Evolutionary conservation across 2,888 invertebrate genomes (phyloP).

Genomic region (Sarcophaga caerulescens): DNA sequence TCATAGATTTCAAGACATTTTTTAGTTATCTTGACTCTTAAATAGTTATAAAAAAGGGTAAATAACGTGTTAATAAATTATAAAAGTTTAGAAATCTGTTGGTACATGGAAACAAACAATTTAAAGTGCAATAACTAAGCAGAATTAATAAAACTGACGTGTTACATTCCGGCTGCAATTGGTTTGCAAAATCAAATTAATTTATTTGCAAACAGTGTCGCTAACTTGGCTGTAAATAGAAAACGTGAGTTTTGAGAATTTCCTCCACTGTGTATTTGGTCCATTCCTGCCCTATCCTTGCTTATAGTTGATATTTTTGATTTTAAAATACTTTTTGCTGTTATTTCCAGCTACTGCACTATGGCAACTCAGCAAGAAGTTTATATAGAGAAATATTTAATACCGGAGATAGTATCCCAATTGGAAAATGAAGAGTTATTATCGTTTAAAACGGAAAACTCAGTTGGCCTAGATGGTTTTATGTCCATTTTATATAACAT

Average conservation of each 20-base stretch:
- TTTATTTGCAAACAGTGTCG: neutral
- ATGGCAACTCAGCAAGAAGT: constrained; percentile 70
- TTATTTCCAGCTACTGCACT: neutral
- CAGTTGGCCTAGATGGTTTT: constrained; percentile 78
- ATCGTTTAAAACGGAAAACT: constrained; percentile 71
- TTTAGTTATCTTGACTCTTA: too few species aligned
- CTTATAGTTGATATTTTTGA: neutral
- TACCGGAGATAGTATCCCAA: constrained; percentile 74
- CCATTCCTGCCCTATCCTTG: neutral
- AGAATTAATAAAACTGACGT: too few species aligned
- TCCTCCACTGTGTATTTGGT: too few species aligned
- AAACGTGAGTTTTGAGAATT: too few species aligned
- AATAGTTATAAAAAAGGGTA: too few species aligned
- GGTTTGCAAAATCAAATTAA: neutral
- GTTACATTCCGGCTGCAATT: too few species aligned
- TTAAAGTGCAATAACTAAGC: too few species aligned
- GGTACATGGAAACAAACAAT: too few species aligned
- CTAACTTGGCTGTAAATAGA: neutral
- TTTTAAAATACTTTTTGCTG: neutral
- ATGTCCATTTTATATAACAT: constrained; percentile 78
- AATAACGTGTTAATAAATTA: too few species aligned
- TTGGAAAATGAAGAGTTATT: constrained; percentile 71
- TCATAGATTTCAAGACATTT: neutral
- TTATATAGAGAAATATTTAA: constrained; percentile 74
- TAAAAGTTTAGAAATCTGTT: too few species aligned